These are phyloP conservation scores for Diachrysia chrysitis DNA, from an alignment of 2,888 invertebrate species.

Conservation along the genomic window DNA sequence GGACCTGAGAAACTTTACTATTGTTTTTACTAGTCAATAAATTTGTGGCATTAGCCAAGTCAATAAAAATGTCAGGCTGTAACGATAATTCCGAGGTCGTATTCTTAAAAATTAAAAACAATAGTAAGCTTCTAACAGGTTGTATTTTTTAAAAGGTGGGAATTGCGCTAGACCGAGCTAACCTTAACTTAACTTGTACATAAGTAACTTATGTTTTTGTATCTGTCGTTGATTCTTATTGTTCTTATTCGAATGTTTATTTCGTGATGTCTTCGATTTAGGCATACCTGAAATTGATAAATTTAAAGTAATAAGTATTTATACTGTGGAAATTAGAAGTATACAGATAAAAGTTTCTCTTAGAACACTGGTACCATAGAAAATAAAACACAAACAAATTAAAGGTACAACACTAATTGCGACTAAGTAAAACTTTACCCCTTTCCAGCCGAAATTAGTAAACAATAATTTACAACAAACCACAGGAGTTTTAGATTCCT, in stretches of 20 bases:
- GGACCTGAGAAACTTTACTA: conserved; percentile 44
- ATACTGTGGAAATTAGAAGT: conserved; percentile 5
- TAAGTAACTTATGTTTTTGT: conserved; percentile 73
- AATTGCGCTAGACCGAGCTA: conserved; percentile 70
- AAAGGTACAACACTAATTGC: conserved; percentile 54
- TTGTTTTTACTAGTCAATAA: conserved; percentile 9
- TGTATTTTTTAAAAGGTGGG: conserved; percentile 72
- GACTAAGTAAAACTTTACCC: conserved; percentile 30
- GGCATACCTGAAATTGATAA: conserved; percentile 80
- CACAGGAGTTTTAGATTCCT: conserved; percentile 6
- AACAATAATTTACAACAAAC: conserved; percentile 23
- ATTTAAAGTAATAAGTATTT: conserved; percentile 41
- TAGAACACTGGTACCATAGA: conserved; percentile 77
- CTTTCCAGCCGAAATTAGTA: conserved; percentile 49
- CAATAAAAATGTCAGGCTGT: conserved; percentile 1
- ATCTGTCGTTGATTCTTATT: conserved; percentile 73
- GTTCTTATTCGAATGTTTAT: conserved; percentile 69
- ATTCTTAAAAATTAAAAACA: conserved; percentile 5
- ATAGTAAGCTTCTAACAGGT: conserved; percentile 34
- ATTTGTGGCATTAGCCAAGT: conserved; percentile 8
- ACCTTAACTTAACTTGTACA: conserved; percentile 78
- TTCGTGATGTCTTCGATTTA: conserved; percentile 76
- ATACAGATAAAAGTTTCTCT: conserved; percentile 33
- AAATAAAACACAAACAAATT: conserved; percentile 54
- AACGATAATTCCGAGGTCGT: conserved; percentile 19